These are phyloP conservation scores for Pocillopora damicornis DNA, from an alignment of 64 coral and sea anemone species.

Conservation along the genomic window DNA sequence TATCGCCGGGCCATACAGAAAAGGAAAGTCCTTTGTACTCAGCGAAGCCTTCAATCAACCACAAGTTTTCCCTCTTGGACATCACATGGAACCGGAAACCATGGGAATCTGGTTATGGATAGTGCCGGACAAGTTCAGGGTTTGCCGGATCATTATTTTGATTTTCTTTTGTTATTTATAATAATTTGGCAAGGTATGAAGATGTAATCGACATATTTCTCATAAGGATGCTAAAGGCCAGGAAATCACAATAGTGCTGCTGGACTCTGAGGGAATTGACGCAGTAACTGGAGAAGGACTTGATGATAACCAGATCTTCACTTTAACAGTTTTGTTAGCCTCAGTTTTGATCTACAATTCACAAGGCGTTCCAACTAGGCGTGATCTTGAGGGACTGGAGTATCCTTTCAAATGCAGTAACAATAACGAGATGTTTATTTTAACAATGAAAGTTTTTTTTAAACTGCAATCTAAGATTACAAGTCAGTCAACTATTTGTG, in stretches of 20 bases:
- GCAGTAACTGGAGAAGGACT: background rate
- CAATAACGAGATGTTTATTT: background rate
- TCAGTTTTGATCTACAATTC: slow-evolving; percentile 57
- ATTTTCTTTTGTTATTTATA: background rate
- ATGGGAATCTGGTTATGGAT: slow-evolving; percentile 20
- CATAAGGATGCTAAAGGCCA: slow-evolving; percentile 31
- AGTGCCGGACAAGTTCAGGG: background rate
- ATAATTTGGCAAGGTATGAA: background rate
- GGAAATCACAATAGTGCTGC: slow-evolving; percentile 41
- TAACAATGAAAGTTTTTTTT: too few relatives aligned
- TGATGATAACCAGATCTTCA: slow-evolving; percentile 51
- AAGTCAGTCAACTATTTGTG: too few relatives aligned
- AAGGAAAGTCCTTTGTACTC: background rate
- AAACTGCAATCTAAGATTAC: too few relatives aligned
- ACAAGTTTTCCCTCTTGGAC: slow-evolving; percentile 17
- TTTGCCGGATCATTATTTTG: background rate
- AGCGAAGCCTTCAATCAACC: slow-evolving; percentile 8
- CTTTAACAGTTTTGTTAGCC: slow-evolving; percentile 44
- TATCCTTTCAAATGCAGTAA: slow-evolving; percentile 32
- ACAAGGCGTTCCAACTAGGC: slow-evolving; percentile 19
- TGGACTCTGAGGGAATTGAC: slow-evolving; percentile 54
- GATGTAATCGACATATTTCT: background rate
- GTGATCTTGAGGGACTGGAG: slow-evolving; percentile 43
- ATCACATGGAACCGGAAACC: background rate
- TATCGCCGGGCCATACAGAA: background rate